Conservation (phyloP, 35 echinoderm and acorn worm species). For the Heliocidaris erythrogramma region DNA sequence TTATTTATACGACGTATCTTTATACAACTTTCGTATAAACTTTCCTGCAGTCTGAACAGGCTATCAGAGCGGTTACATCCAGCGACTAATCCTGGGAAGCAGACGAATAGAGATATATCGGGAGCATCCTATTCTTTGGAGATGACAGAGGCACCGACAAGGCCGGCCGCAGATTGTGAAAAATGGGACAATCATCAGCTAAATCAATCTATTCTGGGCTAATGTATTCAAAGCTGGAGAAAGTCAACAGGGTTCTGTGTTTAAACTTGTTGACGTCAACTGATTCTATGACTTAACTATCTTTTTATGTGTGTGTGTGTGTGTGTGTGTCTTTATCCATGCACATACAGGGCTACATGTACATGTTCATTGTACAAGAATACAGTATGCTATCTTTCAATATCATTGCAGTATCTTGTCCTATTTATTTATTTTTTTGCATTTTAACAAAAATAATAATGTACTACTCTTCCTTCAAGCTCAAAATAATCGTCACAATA, state of each 20-base stretch:
- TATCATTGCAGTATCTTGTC: no score
- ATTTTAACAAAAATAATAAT: no score
- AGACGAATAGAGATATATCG: background rate
- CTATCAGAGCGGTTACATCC: background rate
- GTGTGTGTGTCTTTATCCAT: background rate
- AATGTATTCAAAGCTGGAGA: background rate
- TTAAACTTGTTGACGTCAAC: background rate
- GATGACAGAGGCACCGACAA: conserved; percentile 14
- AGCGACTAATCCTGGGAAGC: background rate
- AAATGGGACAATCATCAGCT: conserved; percentile 3
- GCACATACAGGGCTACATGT: no score
- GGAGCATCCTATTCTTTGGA: background rate
- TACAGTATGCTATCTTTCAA: no score
- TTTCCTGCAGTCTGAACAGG: no score
- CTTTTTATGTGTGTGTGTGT: background rate
- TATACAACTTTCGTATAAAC: no score
- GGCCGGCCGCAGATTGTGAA: background rate
- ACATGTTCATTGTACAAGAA: no score
- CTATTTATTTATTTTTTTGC: no score
- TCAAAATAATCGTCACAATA: no score
- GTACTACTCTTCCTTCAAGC: no score
- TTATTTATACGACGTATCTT: no score
- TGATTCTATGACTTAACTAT: background rate
- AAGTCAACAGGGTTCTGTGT: background rate
- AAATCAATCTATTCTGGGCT: background rate